Conservation (phyloP, 2,113 vertebrate genomes). For the Dascyllus trimaculatus region DNA sequence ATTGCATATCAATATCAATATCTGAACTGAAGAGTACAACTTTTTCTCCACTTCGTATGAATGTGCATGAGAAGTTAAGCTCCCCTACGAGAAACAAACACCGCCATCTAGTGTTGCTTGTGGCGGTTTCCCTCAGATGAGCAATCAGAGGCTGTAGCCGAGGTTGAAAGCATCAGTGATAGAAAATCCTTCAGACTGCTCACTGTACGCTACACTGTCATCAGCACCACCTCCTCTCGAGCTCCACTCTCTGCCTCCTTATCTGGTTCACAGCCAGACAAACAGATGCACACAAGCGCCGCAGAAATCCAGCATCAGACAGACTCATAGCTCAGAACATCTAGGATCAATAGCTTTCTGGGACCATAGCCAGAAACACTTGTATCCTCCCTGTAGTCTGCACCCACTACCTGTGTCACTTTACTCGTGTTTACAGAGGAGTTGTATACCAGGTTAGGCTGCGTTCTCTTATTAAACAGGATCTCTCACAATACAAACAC, state of each 20-base stretch:
- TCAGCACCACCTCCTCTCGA: constrained; percentile 23
- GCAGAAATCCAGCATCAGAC: constrained; percentile 44
- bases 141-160: constrained; percentile 9
- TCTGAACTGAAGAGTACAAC: constrained; percentile 25
- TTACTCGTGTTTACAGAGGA: constrained; percentile 53
- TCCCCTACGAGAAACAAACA: constrained; percentile 57
- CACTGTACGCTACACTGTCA: neutral
- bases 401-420: constrained; percentile 49
- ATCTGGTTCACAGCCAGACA: constrained; percentile 60
- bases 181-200: constrained; percentile 16
- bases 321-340: constrained; percentile 45
- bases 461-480: constrained; percentile 39
- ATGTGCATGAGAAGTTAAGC: constrained; percentile 15
- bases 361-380: constrained; percentile 58
- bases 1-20: constrained; percentile 36
- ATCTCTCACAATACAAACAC: constrained; percentile 36
- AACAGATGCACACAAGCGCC: constrained; percentile 46
- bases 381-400: constrained; percentile 44
- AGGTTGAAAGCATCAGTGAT: constrained; percentile 14
- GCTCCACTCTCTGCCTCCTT: constrained; percentile 40
- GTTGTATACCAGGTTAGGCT: constrained; percentile 28
- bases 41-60: neutral
- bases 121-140: neutral
- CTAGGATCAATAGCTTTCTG: constrained; percentile 67
- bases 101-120: constrained; percentile 71